Evolutionary conservation across 2,113 vertebrate species (phyloP).

Genomic region (Hoplias malabaricus): DNA sequence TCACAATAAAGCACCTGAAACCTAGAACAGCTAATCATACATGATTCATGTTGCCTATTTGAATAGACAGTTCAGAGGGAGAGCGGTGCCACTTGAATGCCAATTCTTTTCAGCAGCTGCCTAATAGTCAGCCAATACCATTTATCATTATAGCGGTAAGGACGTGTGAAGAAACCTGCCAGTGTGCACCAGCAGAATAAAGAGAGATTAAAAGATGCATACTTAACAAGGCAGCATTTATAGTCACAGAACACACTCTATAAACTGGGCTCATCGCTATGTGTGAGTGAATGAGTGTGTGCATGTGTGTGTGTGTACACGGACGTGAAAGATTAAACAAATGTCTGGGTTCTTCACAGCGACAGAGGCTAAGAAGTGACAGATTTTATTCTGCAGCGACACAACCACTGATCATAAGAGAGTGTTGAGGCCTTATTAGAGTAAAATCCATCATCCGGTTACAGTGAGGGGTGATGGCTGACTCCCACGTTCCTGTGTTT

Average conservation of each 20-base stretch:
- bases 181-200: neutral
- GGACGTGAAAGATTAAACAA: conserved; percentile 13
- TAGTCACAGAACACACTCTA: neutral
- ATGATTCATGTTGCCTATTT: neutral
- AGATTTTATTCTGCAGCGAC: neutral
- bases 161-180: neutral
- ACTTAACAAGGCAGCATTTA: conserved; percentile 8
- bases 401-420: neutral
- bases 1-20: conserved; percentile 7
- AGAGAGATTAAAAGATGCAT: neutral
- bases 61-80: neutral
- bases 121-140: neutral
- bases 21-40: neutral
- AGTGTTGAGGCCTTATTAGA: conserved; percentile 3
- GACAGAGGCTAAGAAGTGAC: neutral
- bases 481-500: neutral
- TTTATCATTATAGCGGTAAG: conserved; percentile 1
- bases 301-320: too few species aligned
- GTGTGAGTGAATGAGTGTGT: too few species aligned
- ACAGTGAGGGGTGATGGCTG: neutral
- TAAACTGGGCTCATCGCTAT: neutral
- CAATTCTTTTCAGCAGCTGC: conserved; percentile 10
- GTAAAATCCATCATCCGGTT: neutral
- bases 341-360: neutral
- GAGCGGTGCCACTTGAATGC: conserved; percentile 4